Evolutionary conservation across 2,797 vertebrate species (phyloP).

Genomic region (Anomalospiza imberbis): DNA sequence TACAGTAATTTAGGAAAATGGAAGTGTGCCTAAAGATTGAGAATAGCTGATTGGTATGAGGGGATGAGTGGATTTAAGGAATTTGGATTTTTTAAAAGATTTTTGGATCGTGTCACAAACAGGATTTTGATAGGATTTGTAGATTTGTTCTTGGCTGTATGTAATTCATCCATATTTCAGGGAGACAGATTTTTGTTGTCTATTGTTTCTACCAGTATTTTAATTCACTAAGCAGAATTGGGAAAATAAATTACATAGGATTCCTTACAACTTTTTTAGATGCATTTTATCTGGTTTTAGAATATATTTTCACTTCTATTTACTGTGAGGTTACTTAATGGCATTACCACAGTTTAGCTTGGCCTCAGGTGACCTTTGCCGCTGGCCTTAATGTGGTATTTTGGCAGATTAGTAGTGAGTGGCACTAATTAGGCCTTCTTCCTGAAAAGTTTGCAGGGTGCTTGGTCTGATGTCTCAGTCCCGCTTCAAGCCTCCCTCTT

Average conservation of each 20-base stretch:
- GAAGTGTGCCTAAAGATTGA: conserved; percentile 43
- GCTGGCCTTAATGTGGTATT: conserved; percentile 39
- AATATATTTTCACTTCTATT: not conserved
- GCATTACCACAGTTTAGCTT: not conserved
- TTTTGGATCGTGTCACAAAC: not conserved
- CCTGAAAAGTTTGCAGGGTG: not conserved
- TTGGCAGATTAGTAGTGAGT: conserved; percentile 18
- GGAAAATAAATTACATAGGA: not conserved
- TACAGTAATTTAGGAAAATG: conserved; percentile 37
- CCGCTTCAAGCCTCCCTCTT: not conserved
- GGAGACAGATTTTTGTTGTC: not conserved
- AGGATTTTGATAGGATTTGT: not conserved
- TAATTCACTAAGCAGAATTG: not conserved
- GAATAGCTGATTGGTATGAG: conserved; percentile 24
- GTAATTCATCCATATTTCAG: not conserved
- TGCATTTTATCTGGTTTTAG: not conserved
- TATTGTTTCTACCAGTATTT: not conserved
- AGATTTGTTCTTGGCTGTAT: not conserved
- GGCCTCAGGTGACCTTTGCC: conserved; percentile 44
- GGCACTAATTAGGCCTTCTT: conserved; percentile 9
- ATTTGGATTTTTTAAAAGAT: conserved; percentile 42
- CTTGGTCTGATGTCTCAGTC: not conserved
- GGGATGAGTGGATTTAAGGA: conserved; percentile 3
- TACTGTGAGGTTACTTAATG: not conserved
- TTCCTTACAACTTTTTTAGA: not conserved